Evolutionary conservation across 1,140 invertebrate genomes (phyloP).

Genomic region (Sminthurides bifidus): DNA sequence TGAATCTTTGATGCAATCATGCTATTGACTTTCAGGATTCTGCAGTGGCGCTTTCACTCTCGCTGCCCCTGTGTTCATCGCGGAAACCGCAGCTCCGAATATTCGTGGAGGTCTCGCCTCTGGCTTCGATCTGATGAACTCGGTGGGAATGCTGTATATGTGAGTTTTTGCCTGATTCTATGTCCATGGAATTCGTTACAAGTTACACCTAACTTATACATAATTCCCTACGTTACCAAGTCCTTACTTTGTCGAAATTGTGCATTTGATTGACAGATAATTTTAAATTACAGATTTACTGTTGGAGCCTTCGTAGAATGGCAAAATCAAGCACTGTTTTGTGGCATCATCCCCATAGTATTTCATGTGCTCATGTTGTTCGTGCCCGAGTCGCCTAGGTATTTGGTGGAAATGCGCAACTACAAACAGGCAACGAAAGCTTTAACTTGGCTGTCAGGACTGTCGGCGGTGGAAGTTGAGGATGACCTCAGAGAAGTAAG

Average conservation of each 20-base stretch:
- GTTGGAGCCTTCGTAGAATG: conserved; percentile 3
- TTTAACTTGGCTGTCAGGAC: conserved; percentile 43
- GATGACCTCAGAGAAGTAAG: conserved; percentile 10
- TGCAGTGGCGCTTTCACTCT: conserved; percentile 32
- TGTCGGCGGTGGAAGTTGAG: neutral
- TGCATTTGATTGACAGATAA: neutral
- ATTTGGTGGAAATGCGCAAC: conserved; percentile 48
- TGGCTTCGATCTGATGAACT: conserved; percentile 66
- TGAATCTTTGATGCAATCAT: too few species aligned
- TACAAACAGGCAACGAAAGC: conserved; percentile 48
- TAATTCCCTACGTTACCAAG: too few species aligned
- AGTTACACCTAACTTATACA: too few species aligned
- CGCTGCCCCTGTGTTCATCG: conserved; percentile 45
- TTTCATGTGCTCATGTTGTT: conserved; percentile 52
- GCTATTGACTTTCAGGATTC: conserved; percentile 23
- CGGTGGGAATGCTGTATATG: conserved; percentile 57
- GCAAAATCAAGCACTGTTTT: conserved; percentile 19
- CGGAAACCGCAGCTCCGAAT: conserved; percentile 48
- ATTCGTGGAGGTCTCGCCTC: conserved; percentile 67
- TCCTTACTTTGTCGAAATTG: too few species aligned
- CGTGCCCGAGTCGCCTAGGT: conserved; percentile 65
- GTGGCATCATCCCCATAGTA: conserved; percentile 44
- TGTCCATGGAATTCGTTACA: too few species aligned
- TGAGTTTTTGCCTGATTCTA: conserved; percentile 38
- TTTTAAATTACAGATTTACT: conserved; percentile 23